A percentile compares a stretch with the other conserved stretches of the same genome.
Conservation (phyloP, 2,113 vertebrate genomes). For the Ailurus styani region DNA sequence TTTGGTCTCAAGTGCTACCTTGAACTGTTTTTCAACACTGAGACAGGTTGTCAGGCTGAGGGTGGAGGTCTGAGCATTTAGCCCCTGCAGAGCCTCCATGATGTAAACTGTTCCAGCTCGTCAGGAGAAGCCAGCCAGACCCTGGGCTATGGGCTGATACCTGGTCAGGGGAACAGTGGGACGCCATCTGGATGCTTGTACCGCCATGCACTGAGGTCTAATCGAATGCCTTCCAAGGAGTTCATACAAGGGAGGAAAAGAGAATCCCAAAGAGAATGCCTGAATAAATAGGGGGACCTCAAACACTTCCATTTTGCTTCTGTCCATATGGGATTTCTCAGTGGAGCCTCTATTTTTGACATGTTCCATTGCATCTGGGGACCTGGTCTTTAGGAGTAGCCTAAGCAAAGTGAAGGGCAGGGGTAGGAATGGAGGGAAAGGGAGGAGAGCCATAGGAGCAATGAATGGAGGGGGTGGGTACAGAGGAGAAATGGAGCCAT, state of each 20-base stretch:
- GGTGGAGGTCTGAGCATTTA: conserved; percentile 69
- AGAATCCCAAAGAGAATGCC: background rate
- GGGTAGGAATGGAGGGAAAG: background rate
- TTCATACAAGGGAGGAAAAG: background rate
- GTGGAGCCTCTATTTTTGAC: background rate
- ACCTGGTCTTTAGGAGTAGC: background rate
- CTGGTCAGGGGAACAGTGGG: background rate
- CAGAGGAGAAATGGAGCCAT: background rate
- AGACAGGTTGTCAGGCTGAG: conserved; percentile 79
- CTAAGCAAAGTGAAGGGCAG: background rate
- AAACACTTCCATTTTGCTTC: background rate
- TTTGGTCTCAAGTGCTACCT: conserved; percentile 82
- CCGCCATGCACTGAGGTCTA: background rate
- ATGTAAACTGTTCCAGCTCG: background rate
- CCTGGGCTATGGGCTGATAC: background rate
- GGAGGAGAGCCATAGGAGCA: background rate
- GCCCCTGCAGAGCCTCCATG: conserved; percentile 19
- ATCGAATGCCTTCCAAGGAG: background rate
- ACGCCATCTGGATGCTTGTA: background rate
- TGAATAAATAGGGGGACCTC: background rate
- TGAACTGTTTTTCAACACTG: conserved; percentile 81
- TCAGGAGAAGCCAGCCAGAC: background rate
- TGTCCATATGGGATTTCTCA: background rate
- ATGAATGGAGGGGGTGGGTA: too few relatives aligned
- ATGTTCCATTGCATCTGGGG: background rate